Conservation (phyloP, 2,797 vertebrate genomes). For the Halcyon leucocephala region DNA sequence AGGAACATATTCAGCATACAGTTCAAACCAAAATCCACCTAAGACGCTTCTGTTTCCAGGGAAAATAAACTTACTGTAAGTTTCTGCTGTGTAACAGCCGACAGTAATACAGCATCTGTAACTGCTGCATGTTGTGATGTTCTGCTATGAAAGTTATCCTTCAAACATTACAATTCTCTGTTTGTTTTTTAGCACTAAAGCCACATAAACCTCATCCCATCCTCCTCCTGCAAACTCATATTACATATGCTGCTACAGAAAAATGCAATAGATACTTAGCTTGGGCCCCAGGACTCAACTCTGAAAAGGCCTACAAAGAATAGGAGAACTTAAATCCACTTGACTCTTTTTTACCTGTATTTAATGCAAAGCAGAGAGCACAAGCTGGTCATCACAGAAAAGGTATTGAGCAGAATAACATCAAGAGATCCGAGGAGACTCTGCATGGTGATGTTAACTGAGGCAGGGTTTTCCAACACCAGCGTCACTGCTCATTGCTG, state of each 20-base stretch:
- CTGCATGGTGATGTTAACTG: constrained; percentile 82
- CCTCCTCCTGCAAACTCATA: constrained; percentile 12
- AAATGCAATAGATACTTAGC: constrained; percentile 6
- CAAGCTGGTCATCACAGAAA: constrained; percentile 91
- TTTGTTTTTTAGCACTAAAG: not conserved
- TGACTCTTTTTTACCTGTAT: constrained; percentile 90
- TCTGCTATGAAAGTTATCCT: not conserved
- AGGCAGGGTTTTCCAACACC: constrained; percentile 79
- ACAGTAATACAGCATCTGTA: not conserved
- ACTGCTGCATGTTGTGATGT: not conserved
- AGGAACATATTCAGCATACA: constrained; percentile 19
- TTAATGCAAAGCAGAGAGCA: constrained; percentile 97
- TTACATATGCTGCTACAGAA: not conserved
- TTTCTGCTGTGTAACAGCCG: not conserved
- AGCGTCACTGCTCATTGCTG: constrained; percentile 83
- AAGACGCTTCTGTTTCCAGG: not conserved
- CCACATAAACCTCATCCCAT: not conserved
- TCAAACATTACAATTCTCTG: not conserved
- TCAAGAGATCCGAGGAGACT: constrained; percentile 77
- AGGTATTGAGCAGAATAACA: constrained; percentile 78
- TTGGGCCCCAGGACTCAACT: constrained; percentile 9
- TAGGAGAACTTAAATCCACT: constrained; percentile 25
- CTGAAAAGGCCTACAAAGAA: constrained; percentile 36
- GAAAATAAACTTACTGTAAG: not conserved
- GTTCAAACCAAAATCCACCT: not conserved